Evolutionary conservation across 2,113 vertebrate genomes (phyloP).

Genomic region (Halcyon malimbica): DNA sequence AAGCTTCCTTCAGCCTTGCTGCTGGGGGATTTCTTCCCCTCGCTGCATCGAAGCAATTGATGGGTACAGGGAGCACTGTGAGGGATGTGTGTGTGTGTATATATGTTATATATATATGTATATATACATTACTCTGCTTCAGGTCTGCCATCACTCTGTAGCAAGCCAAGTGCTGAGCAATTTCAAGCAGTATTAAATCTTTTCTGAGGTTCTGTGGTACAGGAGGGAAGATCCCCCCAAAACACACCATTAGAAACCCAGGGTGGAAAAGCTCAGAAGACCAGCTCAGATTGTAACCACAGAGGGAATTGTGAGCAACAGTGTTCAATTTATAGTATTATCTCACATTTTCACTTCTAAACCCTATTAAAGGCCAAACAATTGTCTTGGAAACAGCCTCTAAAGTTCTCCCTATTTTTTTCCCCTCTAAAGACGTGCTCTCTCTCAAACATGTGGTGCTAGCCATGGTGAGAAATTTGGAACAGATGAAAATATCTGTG

Average conservation of each 20-base stretch:
- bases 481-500: neutral
- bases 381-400: neutral
- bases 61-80: neutral
- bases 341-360: neutral
- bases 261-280: neutral
- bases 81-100: neutral
- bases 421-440: neutral
- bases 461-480: neutral
- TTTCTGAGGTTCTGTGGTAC: neutral
- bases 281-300: neutral
- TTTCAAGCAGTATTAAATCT: fast-evolving
- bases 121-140: too few relatives aligned
- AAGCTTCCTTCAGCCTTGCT: neutral
- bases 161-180: neutral
- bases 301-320: neutral
- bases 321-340: neutral
- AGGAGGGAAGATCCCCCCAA: neutral
- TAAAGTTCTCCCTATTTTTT: neutral
- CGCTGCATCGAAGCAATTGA: neutral
- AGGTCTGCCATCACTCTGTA: neutral
- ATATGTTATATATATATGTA: too few relatives aligned
- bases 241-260: neutral
- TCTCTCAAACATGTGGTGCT: neutral
- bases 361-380: neutral
- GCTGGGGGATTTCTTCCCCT: neutral